Base-by-base conservation (phyloP, 2,797 vertebrate genomes). In the Streptopelia turtur region DNA sequence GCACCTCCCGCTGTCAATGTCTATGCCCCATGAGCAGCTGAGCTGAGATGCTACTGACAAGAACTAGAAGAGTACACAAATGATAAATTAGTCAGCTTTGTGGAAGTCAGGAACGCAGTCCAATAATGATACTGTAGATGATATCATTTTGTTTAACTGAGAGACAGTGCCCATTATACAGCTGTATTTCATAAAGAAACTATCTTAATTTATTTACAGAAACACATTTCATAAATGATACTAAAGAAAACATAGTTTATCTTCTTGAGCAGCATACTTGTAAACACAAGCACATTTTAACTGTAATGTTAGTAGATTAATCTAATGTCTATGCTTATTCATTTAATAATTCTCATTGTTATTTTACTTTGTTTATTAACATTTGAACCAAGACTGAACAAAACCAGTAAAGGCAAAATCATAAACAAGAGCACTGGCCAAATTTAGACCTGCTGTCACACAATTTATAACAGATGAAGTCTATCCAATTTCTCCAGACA, bases 41-140 rank as follows among this genome's bases (percentile, higher is more conserved):
- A 97, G 95, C 95, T 95, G 95, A 97, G 93, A 92, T 96, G 90
- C 87, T 89, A 94, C 96, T 95, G 95, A 95, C 96, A 97, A 92
- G 93, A 97, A 97, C 90, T 89, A 93, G 82, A 96, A 97, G 89
- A 96, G 76, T 84, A 92, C 59, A 95, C 74, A 95, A 89, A 97
- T 97, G 97, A 98, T 97, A 97, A 97, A 98, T 98, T 90, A 97
- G 90, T 93, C 92, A 95, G 94, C 95, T 92, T 94, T 78, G 84
- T 69, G 71, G 77, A 96, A 97, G 95, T 88, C 90, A 90, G 84
- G 76, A 95, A 94, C 81, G 74, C 31, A 89, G 76, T 65, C 69
- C 69, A 96, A 89, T 95, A 97, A 95, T 83, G 70, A 95, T 50
- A 64, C 4, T 49, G 90, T 55, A 87, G 84, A 94, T 90, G 33